Evolutionary conservation across 2,888 invertebrate genomes (phyloP), one percentile per base, ranked within the genome.

Genomic region (Myathropa florea): DNA sequence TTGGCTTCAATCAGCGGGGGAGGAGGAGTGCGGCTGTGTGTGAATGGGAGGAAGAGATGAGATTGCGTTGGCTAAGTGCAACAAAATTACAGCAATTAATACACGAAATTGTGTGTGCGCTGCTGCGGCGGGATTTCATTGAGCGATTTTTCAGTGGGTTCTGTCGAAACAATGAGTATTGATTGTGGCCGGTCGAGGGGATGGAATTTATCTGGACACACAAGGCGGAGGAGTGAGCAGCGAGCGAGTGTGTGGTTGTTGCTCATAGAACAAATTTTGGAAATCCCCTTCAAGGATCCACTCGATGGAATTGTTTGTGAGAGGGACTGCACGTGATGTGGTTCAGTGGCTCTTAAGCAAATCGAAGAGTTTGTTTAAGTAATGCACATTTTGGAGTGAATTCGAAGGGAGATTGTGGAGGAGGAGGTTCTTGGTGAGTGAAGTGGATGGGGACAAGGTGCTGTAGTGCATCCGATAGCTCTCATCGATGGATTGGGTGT

Each of bases 61-160:
- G 33, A 33, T 39, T 28, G 65, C 14, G 36, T 57, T 46, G 36
- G 53, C 63, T 72, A 72, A 85, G 85, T 82, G 82, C 82, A 85
- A 82, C 63, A 63, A 85, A 85, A 82, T 85, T 77, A 85, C 77
- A 33, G 72, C 81, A 82, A 85, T 73, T 81, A 85, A 82, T 82
- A 70, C 59, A 67, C 46, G 64, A 59, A 59, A 60, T 59, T 75
- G 67, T 24, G 10, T 28, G 39, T 55, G 33, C 21, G 26, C 18
- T 28, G 79, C 26, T 60, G 67, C 18, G 61, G 33, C 6, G 24
- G 57, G 57, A 10, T 65, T 33, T 24, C 55, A 67, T 24, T 61
- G 67, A 26, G 39, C 30, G 59, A 75, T 79, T 75, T 70, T 78
- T 83, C 57, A 33, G 63, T 57, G 14, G 33, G 28, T 61, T 10